Conservation (phyloP, 2,888 invertebrate species). For the Temnothorax unifasciatus region DNA sequence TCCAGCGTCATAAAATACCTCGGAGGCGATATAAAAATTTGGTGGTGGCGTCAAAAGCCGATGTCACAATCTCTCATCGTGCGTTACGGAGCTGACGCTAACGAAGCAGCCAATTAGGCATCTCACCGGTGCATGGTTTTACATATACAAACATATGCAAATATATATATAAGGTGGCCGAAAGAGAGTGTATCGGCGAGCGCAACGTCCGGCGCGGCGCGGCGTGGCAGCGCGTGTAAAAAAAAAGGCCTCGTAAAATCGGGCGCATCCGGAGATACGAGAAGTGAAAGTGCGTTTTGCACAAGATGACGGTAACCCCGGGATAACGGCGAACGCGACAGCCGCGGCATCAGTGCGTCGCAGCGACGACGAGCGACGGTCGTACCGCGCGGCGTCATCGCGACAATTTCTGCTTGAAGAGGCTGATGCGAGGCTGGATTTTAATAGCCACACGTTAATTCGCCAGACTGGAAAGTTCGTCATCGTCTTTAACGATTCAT, state of each 20-base stretch:
- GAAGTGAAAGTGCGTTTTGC: conserved; percentile 77
- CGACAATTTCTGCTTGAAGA: not conserved
- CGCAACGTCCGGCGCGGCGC: conserved; percentile 43
- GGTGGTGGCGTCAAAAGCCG: not conserved
- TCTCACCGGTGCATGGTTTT: conserved; percentile 16
- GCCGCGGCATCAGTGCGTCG: conserved; percentile 58
- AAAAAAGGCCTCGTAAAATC: conserved; percentile 60
- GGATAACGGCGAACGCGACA: conserved; percentile 67
- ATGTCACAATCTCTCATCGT: conserved; percentile 4
- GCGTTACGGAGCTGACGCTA: conserved; percentile 6
- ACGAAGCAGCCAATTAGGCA: conserved; percentile 34
- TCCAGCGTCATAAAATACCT: not conserved
- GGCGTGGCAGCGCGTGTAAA: conserved; percentile 35
- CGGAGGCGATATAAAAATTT: not conserved
- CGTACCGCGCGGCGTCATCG: not conserved
- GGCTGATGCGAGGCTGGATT: conserved; percentile 13
- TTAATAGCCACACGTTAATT: conserved; percentile 54
- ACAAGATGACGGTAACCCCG: conserved; percentile 72
- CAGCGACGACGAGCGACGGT: conserved; percentile 58
- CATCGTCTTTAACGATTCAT: conserved; percentile 67
- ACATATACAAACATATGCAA: not conserved
- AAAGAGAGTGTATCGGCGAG: conserved; percentile 44
- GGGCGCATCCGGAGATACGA: conserved; percentile 73
- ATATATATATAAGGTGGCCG: conserved; percentile 5
- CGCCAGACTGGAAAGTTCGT: conserved; percentile 46